Percentiles rank a stretch among this genome's conserved stretches.
phyloP scores from a whole-genome alignment of 1,140 invertebrate genomes.

The Rhagoletis zephyria region DNA sequence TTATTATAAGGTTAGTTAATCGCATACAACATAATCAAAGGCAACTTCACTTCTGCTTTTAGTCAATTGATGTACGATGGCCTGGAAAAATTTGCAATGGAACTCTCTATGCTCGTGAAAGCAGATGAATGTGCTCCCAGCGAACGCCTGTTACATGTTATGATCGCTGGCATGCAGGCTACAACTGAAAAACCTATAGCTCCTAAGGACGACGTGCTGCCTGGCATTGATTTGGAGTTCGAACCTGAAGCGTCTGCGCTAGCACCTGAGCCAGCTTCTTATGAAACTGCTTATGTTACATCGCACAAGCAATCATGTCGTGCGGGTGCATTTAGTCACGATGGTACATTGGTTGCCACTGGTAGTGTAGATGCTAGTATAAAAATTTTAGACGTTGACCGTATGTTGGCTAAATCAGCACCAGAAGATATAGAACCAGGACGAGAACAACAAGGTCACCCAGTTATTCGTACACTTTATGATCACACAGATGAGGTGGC shows the following conservation, averaged over 20 bases:
- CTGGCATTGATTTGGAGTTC: constrained; percentile 93
- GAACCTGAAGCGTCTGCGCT: constrained; percentile 92
- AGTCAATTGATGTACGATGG: constrained; percentile 96
- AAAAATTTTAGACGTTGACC: constrained; percentile 97
- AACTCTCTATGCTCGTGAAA: constrained; percentile 85
- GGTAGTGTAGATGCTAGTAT: constrained; percentile 98
- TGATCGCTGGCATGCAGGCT: constrained; percentile 88
- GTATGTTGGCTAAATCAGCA: constrained; percentile 95
- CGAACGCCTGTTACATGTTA: constrained; percentile 89
- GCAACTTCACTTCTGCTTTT: constrained; percentile 1
- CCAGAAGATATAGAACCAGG: constrained; percentile 86
- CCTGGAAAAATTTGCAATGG: constrained; percentile 89
- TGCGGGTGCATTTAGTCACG: constrained; percentile 93
- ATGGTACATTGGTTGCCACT: constrained; percentile 97
- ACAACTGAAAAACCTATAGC: constrained; percentile 82
- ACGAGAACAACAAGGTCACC: constrained; percentile 92
- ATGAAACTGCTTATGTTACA: constrained; percentile 99
- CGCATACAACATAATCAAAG: not conserved
- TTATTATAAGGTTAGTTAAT: constrained; percentile 86
- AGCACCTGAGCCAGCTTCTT: constrained; percentile 93
- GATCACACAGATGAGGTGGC: constrained; percentile 98
- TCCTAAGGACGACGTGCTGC: constrained; percentile 82
- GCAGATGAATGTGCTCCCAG: constrained; percentile 95
- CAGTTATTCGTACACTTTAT: constrained; percentile 98
- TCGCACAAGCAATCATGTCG: constrained; percentile 97